A percentile compares a stretch with the other conserved stretches of the same genome.
Evolutionary conservation across 2,113 vertebrate genomes (phyloP).

Genomic region (Colistium nudipinnis): DNA sequence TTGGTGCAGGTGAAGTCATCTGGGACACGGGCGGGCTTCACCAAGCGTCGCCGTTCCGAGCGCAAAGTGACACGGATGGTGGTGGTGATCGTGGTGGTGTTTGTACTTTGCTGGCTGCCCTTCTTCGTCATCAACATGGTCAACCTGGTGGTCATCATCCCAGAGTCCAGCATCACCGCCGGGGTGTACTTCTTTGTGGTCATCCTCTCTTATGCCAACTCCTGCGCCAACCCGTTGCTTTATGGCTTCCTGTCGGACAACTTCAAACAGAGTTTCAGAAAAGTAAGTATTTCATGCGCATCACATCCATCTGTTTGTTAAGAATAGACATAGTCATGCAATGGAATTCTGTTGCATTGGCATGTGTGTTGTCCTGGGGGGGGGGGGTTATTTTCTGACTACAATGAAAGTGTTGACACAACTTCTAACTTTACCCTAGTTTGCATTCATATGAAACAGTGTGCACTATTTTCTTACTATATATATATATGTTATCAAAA

Average conservation of each 20-base stretch:
- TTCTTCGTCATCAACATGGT: slow-evolving; percentile 94
- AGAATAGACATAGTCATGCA: no score
- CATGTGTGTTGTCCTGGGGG: no score
- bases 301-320: no score
- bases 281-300: no score
- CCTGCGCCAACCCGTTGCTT: slow-evolving; percentile 94
- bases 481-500: no score
- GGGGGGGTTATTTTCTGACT: no score
- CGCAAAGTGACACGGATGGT: slow-evolving; percentile 94
- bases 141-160: slow-evolving; percentile 90
- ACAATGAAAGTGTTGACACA: no score
- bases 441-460: no score
- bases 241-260: slow-evolving; percentile 94
- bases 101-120: slow-evolving; percentile 94
- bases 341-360: no score
- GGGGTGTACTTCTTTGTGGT: slow-evolving; percentile 93
- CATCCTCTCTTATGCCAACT: slow-evolving; percentile 93
- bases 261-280: slow-evolving; percentile 95
- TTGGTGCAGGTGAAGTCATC: slow-evolving; percentile 86
- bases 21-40: slow-evolving; percentile 84
- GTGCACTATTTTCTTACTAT: no score
- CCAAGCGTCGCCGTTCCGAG: slow-evolving; percentile 87
- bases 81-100: slow-evolving; percentile 93
- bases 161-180: slow-evolving; percentile 84
- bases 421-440: no score